Evolutionary conservation across 1,140 invertebrate species (phyloP).

Genomic region (Melitaea cinxia): DNA sequence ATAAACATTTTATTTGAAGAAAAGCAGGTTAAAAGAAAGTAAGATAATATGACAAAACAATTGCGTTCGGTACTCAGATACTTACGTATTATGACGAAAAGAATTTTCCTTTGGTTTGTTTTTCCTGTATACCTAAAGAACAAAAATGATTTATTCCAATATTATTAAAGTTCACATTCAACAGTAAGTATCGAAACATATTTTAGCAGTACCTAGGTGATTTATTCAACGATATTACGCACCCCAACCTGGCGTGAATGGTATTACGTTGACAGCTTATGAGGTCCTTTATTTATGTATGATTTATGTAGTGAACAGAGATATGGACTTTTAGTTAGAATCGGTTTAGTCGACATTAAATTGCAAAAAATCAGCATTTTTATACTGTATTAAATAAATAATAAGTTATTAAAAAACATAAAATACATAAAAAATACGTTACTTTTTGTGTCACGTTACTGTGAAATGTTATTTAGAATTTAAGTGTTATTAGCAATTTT

Average conservation of each 20-base stretch:
- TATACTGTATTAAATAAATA: background rate
- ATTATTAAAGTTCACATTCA: slow-evolving; percentile 55
- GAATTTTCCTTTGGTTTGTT: background rate
- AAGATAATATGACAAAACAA: no score
- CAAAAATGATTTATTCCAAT: slow-evolving; percentile 14
- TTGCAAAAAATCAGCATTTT: background rate
- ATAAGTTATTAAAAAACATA: background rate
- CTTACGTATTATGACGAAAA: no score
- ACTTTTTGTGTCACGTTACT: background rate
- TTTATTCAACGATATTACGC: slow-evolving; percentile 76
- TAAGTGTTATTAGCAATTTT: background rate
- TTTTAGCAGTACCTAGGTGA: slow-evolving; percentile 63
- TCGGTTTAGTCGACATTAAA: slow-evolving; percentile 8
- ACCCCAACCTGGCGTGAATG: slow-evolving; percentile 65
- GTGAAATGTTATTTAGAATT: background rate
- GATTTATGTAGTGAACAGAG: slow-evolving; percentile 76
- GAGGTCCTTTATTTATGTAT: slow-evolving; percentile 75
- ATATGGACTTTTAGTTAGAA: slow-evolving; percentile 45
- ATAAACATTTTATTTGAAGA: no score
- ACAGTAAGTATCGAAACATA: slow-evolving; percentile 66
- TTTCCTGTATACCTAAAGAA: background rate
- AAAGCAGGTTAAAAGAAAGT: no score
- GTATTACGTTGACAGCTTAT: slow-evolving; percentile 76
- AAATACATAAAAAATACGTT: background rate
- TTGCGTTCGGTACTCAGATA: no score